Base-by-base conservation (phyloP, 2,797 vertebrate species). In the Chiloscyllium punctatum region DNA sequence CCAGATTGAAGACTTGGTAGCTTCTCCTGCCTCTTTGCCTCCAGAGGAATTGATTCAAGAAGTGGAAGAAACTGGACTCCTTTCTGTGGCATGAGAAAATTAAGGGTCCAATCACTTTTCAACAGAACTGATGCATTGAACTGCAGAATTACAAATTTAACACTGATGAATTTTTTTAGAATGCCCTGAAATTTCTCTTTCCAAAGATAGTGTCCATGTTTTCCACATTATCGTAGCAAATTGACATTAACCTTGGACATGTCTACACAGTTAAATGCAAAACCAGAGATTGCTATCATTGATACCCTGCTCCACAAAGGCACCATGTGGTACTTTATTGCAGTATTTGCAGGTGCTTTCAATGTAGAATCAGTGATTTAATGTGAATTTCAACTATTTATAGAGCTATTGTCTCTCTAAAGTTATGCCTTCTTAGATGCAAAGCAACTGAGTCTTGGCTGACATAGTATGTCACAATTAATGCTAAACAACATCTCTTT, bases 111-210 rank as follows among this genome's bases (percentile, higher is more conserved):
- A 57, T 15, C 68, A 72, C 33, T 96, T 79, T 95, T 95, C 96
- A 96, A 74, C 95, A 88, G 97, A 95, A 96, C 98, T 97, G 98
- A 98, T 98, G 97, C 96, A 97, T 97, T 96, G 95, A 95, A 71
- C 62, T n/a, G 57, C 57, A 62, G 21, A 71, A 79, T 90, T 62
- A 23, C 66, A 53, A 0, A n/a, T 72, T 96, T 95, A 87, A 96
- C 94, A 72, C 97, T 96, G 96, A 84, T 84, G 30, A 96, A 95
- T 96, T 96, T 9, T 62, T 96, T 96, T 96, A 96, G 95, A 90
- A 8, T 84, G 74, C 11, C 33, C 33, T 16, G 11, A 8, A 79
- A 79, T 37, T 37, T n/a, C 11, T 37, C 2, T 0, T 79, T 37
- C 2, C 4, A 79, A 37, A n/a, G 33, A 79, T 79, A 3, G 33